Base-by-base conservation (phyloP, 1,140 invertebrate species). In the Pemphigus obesinymphae region DNA sequence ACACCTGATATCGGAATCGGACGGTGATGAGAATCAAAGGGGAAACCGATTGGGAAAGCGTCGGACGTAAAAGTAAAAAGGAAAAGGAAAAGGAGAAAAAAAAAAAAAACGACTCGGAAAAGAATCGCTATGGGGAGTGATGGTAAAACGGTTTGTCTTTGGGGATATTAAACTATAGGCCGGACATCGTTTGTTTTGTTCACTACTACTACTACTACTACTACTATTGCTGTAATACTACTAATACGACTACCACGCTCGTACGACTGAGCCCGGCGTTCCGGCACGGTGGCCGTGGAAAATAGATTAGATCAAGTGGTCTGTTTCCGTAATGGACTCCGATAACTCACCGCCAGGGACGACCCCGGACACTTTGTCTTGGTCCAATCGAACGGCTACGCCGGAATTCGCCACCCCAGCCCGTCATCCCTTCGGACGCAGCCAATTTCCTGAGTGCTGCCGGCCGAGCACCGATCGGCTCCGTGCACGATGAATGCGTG, bases 261-360 rank as follows among this genome's bases (percentile, higher is more conserved):
- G 4, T 10, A 10, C 37, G 37, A n/a, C 37, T 11, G 70, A 11
- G 70, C 23, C 70, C 26, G 70, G 13, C 76, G 76, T 80, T 80
- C 76, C 76, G 76, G 76, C 76, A 80, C 76, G 37, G 76, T 80
- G 53, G 37, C 76, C 76, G 55, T 80, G 76, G 76, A 80, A 80
- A 80, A 80, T 80, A 80, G 76, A 80, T 80, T 80, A 80, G 76
- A 80, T 80, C 76, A 80, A 80, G 76, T 80, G 76, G 76, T 80
- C 76, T 80, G 76, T 80, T 80, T 55, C 31, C 76, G 76, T 80
- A 80, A 80, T 80, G 76, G 53, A 63, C 76, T 80, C 37, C 76
- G 40, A 80, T 80, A 80, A 80, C 37, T 80, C 76, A 80, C 76
- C 73, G 45, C 31, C 48, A 17, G 34, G 29, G 29, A 23, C 31